Evolutionary conservation across 2,888 invertebrate genomes (phyloP).

Genomic region (Operophtera brumata): DNA sequence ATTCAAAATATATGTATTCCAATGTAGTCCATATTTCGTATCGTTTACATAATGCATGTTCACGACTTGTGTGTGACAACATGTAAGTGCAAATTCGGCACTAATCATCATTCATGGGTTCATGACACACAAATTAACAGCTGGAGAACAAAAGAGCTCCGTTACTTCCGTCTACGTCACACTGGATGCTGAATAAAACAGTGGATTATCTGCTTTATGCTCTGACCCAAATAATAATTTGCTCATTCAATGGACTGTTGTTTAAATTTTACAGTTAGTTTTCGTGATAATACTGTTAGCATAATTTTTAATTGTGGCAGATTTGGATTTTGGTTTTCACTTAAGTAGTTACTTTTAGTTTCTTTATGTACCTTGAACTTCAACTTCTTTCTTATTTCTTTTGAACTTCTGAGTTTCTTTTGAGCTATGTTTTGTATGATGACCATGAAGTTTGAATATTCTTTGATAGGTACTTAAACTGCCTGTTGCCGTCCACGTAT

Average conservation of each 20-base stretch:
- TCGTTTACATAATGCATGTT: slow-evolving; percentile 2
- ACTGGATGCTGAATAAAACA: slow-evolving; percentile 49
- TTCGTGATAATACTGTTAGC: slow-evolving; percentile 1
- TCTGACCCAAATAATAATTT: slow-evolving; percentile 45
- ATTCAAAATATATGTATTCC: not conserved
- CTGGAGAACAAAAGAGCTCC: slow-evolving; percentile 53
- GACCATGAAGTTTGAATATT: not conserved
- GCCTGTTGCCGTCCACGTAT: not conserved
- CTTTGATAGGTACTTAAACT: not conserved
- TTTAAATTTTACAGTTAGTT: slow-evolving; percentile 20
- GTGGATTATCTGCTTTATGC: slow-evolving; percentile 36
- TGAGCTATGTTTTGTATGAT: not conserved
- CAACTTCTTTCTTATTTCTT: no score
- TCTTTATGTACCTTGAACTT: no score
- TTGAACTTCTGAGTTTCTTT: no score
- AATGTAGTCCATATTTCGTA: slow-evolving; percentile 3
- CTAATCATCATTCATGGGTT: slow-evolving; percentile 46
- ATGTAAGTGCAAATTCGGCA: slow-evolving; percentile 37
- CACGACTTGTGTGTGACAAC: slow-evolving; percentile 23
- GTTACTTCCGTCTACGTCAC: slow-evolving; percentile 60
- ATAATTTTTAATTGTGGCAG: not conserved
- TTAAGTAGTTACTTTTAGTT: not conserved
- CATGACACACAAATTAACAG: slow-evolving; percentile 54
- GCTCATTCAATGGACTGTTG: slow-evolving; percentile 36
- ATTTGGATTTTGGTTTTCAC: not conserved